These are phyloP conservation scores for Sprattus sprattus DNA, from an alignment of 2,113 vertebrate genomes.

Conservation along the genomic window DNA sequence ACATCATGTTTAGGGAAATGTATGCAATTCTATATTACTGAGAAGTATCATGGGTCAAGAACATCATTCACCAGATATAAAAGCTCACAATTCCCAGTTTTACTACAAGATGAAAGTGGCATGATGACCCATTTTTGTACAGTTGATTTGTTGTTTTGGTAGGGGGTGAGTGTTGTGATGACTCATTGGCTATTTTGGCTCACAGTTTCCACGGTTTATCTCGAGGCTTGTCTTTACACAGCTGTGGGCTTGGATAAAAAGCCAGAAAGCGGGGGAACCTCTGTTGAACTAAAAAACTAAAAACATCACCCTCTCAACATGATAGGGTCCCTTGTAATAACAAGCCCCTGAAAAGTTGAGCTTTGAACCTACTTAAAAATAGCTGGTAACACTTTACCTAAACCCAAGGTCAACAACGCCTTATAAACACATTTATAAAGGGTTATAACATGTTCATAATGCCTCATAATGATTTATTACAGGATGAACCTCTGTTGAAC, in stretches of 20 bases:
- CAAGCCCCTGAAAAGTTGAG: neutral
- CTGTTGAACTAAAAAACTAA: neutral
- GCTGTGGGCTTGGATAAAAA: neutral
- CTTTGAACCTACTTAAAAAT: neutral
- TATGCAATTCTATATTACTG: neutral
- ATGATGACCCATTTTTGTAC: neutral
- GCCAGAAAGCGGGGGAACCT: neutral
- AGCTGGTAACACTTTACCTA: neutral
- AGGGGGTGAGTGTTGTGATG: neutral
- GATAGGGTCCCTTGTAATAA: neutral
- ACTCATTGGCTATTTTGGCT: neutral
- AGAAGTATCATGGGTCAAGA: too few relatives aligned
- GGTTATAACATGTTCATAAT: too few relatives aligned
- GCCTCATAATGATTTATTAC: too few relatives aligned
- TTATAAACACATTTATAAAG: too few relatives aligned
- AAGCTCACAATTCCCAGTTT: neutral
- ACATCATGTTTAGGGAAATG: neutral
- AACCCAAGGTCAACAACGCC: too few relatives aligned
- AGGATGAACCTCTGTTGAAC: neutral
- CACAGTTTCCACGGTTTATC: neutral
- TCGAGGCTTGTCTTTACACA: neutral
- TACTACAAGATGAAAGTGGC: neutral
- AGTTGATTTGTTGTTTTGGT: neutral
- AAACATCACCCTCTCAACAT: constrained; percentile 8
- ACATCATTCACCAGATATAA: too few relatives aligned